Percentiles rank a stretch among this genome's conserved stretches.
Evolutionary conservation across 2,888 invertebrate genomes (phyloP).

Genomic region (Synergus umbraculus): DNA sequence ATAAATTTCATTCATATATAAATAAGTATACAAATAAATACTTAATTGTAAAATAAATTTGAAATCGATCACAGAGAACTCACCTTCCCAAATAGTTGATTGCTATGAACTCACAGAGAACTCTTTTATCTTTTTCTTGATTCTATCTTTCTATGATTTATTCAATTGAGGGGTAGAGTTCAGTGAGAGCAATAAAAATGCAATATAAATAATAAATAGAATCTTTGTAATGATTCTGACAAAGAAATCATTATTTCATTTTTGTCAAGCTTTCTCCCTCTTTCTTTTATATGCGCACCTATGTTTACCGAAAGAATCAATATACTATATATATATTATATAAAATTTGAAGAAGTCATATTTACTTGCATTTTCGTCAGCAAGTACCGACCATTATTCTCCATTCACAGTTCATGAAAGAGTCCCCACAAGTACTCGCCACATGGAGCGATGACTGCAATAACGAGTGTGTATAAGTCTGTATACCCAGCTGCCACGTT

Average conservation of each 20-base stretch:
- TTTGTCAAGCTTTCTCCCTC: slow-evolving; percentile 6
- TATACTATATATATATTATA: not conserved
- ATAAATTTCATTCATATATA: not conserved
- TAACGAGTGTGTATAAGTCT: not conserved
- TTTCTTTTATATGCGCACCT: not conserved
- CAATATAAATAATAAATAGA: too few relatives aligned
- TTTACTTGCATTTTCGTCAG: not conserved
- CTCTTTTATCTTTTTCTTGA: too few relatives aligned
- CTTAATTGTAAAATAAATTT: not conserved
- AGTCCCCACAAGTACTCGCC: slow-evolving; percentile 15
- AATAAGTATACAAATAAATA: too few relatives aligned
- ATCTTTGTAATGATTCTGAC: not conserved
- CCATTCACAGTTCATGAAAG: slow-evolving; percentile 16
- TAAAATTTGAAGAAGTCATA: slow-evolving; percentile 5
- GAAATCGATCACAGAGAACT: not conserved
- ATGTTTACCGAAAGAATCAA: slow-evolving; percentile 9
- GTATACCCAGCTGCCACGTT: slow-evolving; percentile 27
- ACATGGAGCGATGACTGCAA: slow-evolving; percentile 25
- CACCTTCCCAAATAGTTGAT: too few relatives aligned
- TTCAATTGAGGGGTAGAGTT: not conserved
- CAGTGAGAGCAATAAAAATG: not conserved
- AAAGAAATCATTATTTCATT: not conserved
- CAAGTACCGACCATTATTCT: not conserved
- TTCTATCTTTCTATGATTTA: not conserved
- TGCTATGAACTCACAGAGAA: too few relatives aligned